Evolutionary conservation across 2,888 invertebrate genomes (phyloP).

Genomic region (Blastobasis lacticolella): DNA sequence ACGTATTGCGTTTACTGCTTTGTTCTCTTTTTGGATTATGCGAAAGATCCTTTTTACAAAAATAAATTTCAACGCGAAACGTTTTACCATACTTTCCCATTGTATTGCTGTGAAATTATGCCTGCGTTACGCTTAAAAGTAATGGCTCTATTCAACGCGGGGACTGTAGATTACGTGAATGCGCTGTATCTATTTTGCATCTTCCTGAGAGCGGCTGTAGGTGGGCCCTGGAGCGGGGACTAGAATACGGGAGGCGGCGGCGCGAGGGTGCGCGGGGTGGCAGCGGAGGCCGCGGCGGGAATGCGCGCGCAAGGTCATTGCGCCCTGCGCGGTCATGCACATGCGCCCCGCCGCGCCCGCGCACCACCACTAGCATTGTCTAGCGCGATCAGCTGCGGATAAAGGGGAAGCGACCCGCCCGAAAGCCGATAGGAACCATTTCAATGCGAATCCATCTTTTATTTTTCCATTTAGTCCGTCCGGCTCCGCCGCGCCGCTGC

Average conservation of each 20-base stretch:
- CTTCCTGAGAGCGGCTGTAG: constrained; percentile 9
- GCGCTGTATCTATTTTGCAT: constrained; percentile 20
- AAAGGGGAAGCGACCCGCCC: constrained; percentile 58
- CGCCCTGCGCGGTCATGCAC: constrained; percentile 73
- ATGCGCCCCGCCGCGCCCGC: constrained; percentile 37
- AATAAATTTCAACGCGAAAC: too few species aligned
- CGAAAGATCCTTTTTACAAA: too few species aligned
- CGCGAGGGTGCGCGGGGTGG: constrained; percentile 42
- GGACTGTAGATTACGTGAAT: constrained; percentile 26
- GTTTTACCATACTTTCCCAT: too few species aligned
- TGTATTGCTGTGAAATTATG: background rate
- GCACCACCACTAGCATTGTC: constrained; percentile 54
- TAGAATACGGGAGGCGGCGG: constrained; percentile 35
- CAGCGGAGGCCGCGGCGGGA: constrained; percentile 48
- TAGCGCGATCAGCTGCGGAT: constrained; percentile 66
- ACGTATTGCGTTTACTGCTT: too few species aligned
- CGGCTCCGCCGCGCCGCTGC: constrained; percentile 24
- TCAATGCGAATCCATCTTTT: constrained; percentile 60
- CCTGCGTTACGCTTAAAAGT: constrained; percentile 12
- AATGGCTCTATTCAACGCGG: constrained; percentile 26
- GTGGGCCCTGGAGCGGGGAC: background rate
- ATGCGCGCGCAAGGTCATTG: constrained; percentile 73
- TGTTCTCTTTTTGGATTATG: too few species aligned
- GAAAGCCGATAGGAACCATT: constrained; percentile 58
- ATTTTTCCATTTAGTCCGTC: constrained; percentile 41